These are phyloP conservation scores for Prenolepis imparis DNA, from an alignment of 2,888 invertebrate genomes.

Conservation along the genomic window DNA sequence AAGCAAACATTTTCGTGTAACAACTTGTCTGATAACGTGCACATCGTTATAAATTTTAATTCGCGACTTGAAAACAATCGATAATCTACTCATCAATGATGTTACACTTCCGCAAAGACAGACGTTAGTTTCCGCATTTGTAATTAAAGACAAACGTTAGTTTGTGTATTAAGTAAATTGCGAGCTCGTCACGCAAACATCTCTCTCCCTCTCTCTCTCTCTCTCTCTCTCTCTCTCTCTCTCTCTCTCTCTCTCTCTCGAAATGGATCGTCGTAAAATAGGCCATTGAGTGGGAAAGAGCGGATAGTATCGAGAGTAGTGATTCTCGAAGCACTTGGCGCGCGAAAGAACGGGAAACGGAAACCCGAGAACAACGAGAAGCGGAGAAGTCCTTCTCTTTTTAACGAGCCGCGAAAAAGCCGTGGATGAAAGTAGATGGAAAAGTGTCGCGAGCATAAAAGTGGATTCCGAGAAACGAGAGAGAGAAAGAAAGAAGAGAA, in stretches of 20 bases:
- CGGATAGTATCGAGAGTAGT: constrained; percentile 45
- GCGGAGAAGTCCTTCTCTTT: constrained; percentile 14
- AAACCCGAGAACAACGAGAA: constrained; percentile 31
- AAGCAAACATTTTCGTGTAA: background rate
- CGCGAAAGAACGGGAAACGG: constrained; percentile 21
- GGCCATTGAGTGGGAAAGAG: constrained; percentile 65
- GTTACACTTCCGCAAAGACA: background rate
- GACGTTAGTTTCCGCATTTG: background rate
- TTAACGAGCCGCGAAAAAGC: constrained; percentile 62
- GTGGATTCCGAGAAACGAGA: constrained; percentile 44
- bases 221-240: too few relatives aligned
- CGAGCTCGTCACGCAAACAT: background rate
- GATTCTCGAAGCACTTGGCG: constrained; percentile 43
- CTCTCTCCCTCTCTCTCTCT: too few relatives aligned
- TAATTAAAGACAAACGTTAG: constrained; percentile 23
- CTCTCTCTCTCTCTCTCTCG: background rate
- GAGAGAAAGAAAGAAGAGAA: background rate
- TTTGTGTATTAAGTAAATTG: constrained; percentile 70
- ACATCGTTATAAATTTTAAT: constrained; percentile 4
- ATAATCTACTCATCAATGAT: background rate
- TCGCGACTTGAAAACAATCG: background rate
- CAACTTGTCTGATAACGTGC: background rate
- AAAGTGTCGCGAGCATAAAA: constrained; percentile 63
- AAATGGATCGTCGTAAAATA: constrained; percentile 76
- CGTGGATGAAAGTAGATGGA: constrained; percentile 58